phyloP scores from a whole-genome alignment of 2,888 invertebrate genomes.

The Falcaria lacertinaria region DNA sequence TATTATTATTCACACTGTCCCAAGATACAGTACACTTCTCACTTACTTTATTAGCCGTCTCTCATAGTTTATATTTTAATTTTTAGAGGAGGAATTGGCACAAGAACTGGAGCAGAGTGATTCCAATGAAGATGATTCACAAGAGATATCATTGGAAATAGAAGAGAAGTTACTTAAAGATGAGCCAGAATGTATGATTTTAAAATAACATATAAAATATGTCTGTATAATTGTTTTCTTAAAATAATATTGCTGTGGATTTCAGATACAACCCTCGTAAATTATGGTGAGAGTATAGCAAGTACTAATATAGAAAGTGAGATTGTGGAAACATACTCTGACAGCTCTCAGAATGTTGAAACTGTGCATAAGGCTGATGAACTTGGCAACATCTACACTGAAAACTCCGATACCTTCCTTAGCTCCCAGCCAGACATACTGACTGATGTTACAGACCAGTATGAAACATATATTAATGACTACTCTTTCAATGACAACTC shows the following conservation, averaged over 20 bases:
- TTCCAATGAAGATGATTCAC: constrained; percentile 70
- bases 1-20: too few relatives aligned
- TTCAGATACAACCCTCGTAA: constrained; percentile 67
- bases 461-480: constrained; percentile 63
- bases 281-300: constrained; percentile 58
- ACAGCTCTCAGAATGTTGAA: constrained; percentile 58
- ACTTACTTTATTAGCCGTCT: background rate
- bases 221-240: background rate
- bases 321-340: constrained; percentile 55
- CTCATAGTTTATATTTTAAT: background rate
- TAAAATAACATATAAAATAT: background rate
- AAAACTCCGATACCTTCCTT: constrained; percentile 51
- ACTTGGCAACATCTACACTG: constrained; percentile 66
- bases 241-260: constrained; percentile 4
- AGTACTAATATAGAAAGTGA: constrained; percentile 46
- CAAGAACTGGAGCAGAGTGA: constrained; percentile 73
- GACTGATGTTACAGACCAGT: constrained; percentile 51
- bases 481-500: constrained; percentile 53
- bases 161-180: constrained; percentile 73
- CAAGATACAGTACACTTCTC: too few relatives aligned
- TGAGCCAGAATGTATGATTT: constrained; percentile 65
- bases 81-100: constrained; percentile 66
- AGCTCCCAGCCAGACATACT: constrained; percentile 53
- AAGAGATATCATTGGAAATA: constrained; percentile 70
- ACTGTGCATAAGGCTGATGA: constrained; percentile 60